Base-by-base conservation (phyloP, 2,888 invertebrate species). In the Synanthedon myopaeformis region DNA sequence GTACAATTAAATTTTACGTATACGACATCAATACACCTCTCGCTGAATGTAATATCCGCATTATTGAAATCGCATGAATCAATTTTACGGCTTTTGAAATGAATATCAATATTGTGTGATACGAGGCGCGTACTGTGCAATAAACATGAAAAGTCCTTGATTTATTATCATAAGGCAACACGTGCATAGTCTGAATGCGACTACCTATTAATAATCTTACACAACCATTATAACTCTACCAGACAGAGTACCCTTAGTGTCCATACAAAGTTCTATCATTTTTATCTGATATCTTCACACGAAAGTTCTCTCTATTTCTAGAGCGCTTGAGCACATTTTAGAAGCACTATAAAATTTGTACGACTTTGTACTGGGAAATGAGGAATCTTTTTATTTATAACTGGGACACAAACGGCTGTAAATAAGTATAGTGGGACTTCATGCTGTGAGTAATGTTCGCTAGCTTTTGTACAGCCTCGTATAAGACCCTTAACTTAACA, bases 371-470 rank as follows among this genome's bases (percentile, higher is more conserved):
- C 73, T 66, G 60, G 65, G 66, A 70, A 73, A 70, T 74, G n/a
- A 68, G 72, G 70, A 73, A 78, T 73, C 69, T 74, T 75, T 68
- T 76, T 76, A 77, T 80, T 78, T 78, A 77, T 75, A 65, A 67
- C 62, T 64, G 59, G 66, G 68, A 69, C 70, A 72, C 66, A 73
- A 28, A 69, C 67, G 63, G 60, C 66, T 61, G 70, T 76, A 76
- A 75, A 76, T 75, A 77, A 71, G 71, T 72, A 77, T 77, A 74
- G 76, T 76, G 74, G 69, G 74, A 62, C 65, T 64, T 69, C 86
- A 76, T 61, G 84, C 85, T 84, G 85, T 82, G 85, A 83, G 77
- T 79, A 82, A 82, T 77, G 72, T 65, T 52, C 51, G 62, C 62
- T 70, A 69, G 69, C 73, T 72, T 70, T 73, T 68, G 68, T 74